Percentiles rank a stretch among this genome's conserved stretches.
Evolutionary conservation across 2,797 vertebrate genomes (phyloP).

Genomic region (Danio tinwini): DNA sequence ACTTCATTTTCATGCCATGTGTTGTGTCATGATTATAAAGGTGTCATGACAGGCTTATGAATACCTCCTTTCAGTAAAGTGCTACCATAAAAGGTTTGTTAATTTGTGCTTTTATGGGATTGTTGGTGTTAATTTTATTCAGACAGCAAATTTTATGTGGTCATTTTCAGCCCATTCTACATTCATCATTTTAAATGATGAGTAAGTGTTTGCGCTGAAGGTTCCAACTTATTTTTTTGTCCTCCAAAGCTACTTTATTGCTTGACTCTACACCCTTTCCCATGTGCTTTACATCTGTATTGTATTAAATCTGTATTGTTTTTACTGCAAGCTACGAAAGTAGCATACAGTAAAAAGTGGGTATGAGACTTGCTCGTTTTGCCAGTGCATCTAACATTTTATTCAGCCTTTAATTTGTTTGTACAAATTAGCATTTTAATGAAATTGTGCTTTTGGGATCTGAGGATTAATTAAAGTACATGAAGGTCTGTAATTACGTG

Average conservation of each 20-base stretch:
- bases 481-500: slow-evolving; percentile 28
- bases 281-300: slow-evolving; percentile 22
- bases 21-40: too few relatives aligned
- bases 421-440: slow-evolving; percentile 51
- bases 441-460: slow-evolving; percentile 42
- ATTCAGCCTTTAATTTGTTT: slow-evolving; percentile 37
- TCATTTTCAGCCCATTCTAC: slow-evolving; percentile 41
- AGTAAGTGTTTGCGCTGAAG: slow-evolving; percentile 32
- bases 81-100: slow-evolving; percentile 8
- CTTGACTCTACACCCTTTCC: slow-evolving; percentile 40
- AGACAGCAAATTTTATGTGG: slow-evolving; percentile 32
- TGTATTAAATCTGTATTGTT: slow-evolving; percentile 30
- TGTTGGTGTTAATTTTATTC: slow-evolving; percentile 43
- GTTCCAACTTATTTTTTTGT: slow-evolving; percentile 33
- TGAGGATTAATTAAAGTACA: slow-evolving; percentile 50
- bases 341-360: not conserved
- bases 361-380: not conserved
- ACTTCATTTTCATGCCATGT: too few relatives aligned
- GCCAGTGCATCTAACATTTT: not conserved
- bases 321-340: slow-evolving; percentile 38
- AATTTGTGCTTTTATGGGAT: slow-evolving; percentile 36
- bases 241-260: slow-evolving; percentile 20
- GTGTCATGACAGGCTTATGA: too few relatives aligned
- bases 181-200: slow-evolving; percentile 48
- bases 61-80: too few relatives aligned